Conservation (phyloP, 2,888 invertebrate species). For the Actias luna region DNA sequence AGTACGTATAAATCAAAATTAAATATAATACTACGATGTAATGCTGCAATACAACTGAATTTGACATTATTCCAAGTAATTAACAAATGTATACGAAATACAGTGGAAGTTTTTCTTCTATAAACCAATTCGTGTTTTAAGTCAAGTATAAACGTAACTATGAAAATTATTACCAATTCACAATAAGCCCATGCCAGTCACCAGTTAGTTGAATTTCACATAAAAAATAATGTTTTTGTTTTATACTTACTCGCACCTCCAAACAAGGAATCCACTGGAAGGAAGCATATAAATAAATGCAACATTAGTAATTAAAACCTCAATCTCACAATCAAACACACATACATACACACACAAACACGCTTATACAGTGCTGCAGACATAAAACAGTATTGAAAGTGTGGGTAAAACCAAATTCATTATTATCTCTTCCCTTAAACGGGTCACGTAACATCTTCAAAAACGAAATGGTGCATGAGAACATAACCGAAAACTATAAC, state of each 20-base stretch:
- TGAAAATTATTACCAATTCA: conserved; percentile 3
- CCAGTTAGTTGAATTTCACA: conserved; percentile 16
- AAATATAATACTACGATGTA: too few relatives aligned
- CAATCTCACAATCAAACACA: conserved; percentile 24
- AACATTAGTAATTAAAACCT: conserved; percentile 58
- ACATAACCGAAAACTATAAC: conserved; percentile 49
- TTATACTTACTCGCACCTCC: conserved; percentile 86
- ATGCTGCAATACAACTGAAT: too few relatives aligned
- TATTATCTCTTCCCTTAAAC: conserved; percentile 4
- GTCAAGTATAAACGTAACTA: not conserved
- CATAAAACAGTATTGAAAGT: conserved; percentile 31
- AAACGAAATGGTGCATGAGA: conserved; percentile 76
- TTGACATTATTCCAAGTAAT: too few relatives aligned
- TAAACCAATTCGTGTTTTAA: too few relatives aligned
- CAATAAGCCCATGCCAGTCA: conserved; percentile 8
- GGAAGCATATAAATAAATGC: conserved; percentile 60
- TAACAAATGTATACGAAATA: too few relatives aligned
- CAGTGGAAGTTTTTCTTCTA: too few relatives aligned
- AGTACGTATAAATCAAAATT: too few relatives aligned
- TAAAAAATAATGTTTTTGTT: conserved; percentile 12
- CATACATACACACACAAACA: conserved; percentile 41
- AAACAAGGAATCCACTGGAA: conserved; percentile 87
- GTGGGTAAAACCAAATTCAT: conserved; percentile 35
- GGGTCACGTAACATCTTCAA: conserved; percentile 14
- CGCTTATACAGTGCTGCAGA: conserved; percentile 51